Evolutionary conservation across 1,140 invertebrate species (phyloP), one percentile per base, ranked within the genome.

Genomic region (Trissolcus basalis): DNA sequence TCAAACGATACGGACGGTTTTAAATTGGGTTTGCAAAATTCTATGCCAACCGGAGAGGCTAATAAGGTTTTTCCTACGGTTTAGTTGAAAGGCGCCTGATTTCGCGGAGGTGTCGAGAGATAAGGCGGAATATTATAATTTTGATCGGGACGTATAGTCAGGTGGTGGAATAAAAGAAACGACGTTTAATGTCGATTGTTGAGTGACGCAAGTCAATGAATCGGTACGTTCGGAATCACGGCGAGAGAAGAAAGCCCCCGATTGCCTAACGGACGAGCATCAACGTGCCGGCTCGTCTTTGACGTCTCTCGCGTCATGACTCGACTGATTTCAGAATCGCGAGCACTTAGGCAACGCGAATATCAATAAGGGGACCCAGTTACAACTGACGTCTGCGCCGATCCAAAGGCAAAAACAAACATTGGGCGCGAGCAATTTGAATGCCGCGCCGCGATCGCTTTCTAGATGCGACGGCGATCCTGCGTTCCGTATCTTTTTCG

Each of bases 341-440:
- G 63, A 77, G 58, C 64, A 79, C 76, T 80, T 81, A 68, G 59
- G 80, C 63, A 81, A 81, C 51, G 53, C 73, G 80, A 80, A 82
- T 80, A 82, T 82, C 79, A 82, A 80, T 82, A 78, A 80, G 74
- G 58, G 78, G 76, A 79, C 78, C 61, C 71, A 73, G 69, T 79
- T 73, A 60, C 77, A 77, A 77, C 71, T 77, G 80, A 81, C 49
- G 64, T n/a, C 59, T 65, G 51, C 33, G 54, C 48, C 13, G 39
- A 35, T 14, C 14, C 32, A 64, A 49, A 75, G 1, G 19, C 19
- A 27, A 1, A 69, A 75, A 69, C 64, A 75, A 75, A 68, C 72
- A 75, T 54, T 49, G 43, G 43, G n/a, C 59, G n/a, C 59, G 39
- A 53, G 4, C 51, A 44, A 60, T 73, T 73, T 73, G 56, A 73